Evolutionary conservation across 2,888 invertebrate genomes (phyloP).

Genomic region (Protodeltote pygarga): DNA sequence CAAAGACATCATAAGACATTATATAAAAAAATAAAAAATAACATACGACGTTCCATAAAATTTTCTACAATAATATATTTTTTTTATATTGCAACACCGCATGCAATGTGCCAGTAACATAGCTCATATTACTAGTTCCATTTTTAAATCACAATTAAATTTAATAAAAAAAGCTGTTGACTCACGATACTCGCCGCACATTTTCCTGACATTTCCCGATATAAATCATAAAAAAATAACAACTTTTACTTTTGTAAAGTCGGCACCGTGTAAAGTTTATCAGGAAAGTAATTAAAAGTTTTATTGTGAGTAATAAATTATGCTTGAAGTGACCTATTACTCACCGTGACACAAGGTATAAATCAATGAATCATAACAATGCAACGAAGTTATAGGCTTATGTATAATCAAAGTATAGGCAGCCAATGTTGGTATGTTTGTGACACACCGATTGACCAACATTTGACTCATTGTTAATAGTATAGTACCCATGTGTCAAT

Average conservation of each 20-base stretch:
- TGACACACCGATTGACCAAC: conserved; percentile 4
- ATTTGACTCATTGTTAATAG: background rate
- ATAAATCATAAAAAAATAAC: conserved; percentile 8
- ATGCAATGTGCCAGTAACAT: conserved; percentile 17
- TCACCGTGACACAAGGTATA: conserved; percentile 9
- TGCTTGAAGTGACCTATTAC: conserved; percentile 15
- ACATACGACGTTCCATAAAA: too few species aligned
- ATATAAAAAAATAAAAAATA: too few species aligned
- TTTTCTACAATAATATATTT: conserved; percentile 4
- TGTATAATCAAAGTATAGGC: too few species aligned
- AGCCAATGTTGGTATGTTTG: conserved; percentile 14
- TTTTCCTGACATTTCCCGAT: background rate
- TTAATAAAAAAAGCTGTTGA: too few species aligned
- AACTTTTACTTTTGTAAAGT: conserved; percentile 1
- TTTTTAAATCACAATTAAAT: too few species aligned
- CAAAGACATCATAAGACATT: too few species aligned
- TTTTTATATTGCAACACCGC: conserved; percentile 18
- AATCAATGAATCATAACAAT: conserved; percentile 33
- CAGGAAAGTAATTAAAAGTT: conserved; percentile 26
- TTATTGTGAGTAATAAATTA: conserved; percentile 25
- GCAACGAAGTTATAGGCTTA: conserved; percentile 8
- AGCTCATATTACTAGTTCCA: background rate
- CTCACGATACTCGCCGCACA: too few species aligned
- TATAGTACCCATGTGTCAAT: conserved; percentile 4
- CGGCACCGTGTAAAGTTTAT: conserved; percentile 17